Evolutionary conservation across 92 coral and sea anemone species (phyloP).

Genomic region (Porites divaricata): DNA sequence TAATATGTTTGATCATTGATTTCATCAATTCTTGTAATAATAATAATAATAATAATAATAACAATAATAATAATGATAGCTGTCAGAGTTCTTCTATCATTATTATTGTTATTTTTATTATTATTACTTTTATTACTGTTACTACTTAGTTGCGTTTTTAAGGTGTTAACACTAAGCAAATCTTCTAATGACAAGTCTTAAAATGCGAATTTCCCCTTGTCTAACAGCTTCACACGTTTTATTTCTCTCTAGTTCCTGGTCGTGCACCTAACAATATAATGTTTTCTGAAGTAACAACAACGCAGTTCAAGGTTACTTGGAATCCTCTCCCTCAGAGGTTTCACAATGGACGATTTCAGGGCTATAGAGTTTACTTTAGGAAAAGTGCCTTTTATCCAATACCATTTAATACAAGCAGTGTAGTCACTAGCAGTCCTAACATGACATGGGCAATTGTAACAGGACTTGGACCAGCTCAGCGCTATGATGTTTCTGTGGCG

Average conservation of each 20-base stretch:
- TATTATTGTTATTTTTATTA: too few species aligned
- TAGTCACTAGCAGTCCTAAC: background rate
- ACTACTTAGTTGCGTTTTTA: too few species aligned
- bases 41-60: too few species aligned
- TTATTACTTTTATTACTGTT: too few species aligned
- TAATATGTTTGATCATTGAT: too few species aligned
- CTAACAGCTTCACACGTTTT: too few species aligned
- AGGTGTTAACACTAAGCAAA: too few species aligned
- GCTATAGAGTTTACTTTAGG: constrained; percentile 6
- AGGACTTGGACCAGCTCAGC: background rate
- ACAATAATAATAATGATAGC: too few species aligned
- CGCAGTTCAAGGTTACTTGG: background rate
- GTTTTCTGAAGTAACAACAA: background rate
- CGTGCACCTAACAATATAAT: background rate
- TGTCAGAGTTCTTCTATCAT: too few species aligned
- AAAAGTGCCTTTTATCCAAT: background rate
- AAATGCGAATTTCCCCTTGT: too few species aligned
- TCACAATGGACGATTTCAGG: background rate
- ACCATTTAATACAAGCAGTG: background rate
- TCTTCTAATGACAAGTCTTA: too few species aligned
- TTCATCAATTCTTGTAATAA: too few species aligned
- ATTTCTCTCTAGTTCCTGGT: constrained; percentile 1
- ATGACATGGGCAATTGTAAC: background rate
- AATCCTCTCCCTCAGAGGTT: background rate
- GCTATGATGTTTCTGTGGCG: background rate